Evolutionary conservation across 2,888 invertebrate genomes (phyloP).

Genomic region (Apeira syringaria): DNA sequence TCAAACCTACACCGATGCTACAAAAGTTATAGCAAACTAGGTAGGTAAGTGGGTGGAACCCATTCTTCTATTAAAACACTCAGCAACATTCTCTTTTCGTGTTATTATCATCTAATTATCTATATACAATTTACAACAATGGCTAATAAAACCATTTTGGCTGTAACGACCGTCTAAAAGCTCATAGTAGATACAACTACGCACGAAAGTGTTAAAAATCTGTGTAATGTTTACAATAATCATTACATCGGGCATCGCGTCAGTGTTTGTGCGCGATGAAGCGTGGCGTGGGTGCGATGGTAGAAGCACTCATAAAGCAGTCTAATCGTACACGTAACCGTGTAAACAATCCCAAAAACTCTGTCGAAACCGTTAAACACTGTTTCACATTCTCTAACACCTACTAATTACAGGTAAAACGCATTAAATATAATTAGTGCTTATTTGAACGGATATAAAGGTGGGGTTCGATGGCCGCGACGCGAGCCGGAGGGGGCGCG

Average conservation of each 20-base stretch:
- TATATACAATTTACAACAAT: conserved; percentile 25
- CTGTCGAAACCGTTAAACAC: conserved; percentile 64
- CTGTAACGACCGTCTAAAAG: conserved; percentile 25
- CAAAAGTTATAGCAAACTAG: neutral
- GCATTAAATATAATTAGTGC: conserved; percentile 77
- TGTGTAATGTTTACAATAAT: conserved; percentile 62
- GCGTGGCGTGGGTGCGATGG: conserved; percentile 59
- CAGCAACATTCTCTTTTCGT: conserved; percentile 12
- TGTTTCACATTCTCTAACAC: conserved; percentile 75
- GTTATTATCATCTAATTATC: conserved; percentile 9
- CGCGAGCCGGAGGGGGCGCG: conserved; percentile 1
- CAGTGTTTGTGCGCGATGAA: conserved; percentile 60
- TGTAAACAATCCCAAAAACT: conserved; percentile 63
- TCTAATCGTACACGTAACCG: conserved; percentile 58
- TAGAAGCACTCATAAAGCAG: conserved; percentile 64
- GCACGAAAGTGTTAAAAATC: conserved; percentile 44
- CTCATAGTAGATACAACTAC: conserved; percentile 28
- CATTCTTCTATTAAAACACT: conserved; percentile 1
- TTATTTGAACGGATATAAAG: conserved; percentile 71
- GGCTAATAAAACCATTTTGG: conserved; percentile 30
- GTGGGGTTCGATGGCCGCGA: conserved; percentile 59
- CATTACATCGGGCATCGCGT: conserved; percentile 50
- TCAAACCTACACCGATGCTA: conserved; percentile 10
- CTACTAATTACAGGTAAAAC: conserved; percentile 80
- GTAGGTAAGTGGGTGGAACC: no score